Percentiles rank a stretch among this genome's conserved stretches.
Evolutionary conservation across 1,140 invertebrate genomes (phyloP).

Genomic region (Sminthurides bifidus): DNA sequence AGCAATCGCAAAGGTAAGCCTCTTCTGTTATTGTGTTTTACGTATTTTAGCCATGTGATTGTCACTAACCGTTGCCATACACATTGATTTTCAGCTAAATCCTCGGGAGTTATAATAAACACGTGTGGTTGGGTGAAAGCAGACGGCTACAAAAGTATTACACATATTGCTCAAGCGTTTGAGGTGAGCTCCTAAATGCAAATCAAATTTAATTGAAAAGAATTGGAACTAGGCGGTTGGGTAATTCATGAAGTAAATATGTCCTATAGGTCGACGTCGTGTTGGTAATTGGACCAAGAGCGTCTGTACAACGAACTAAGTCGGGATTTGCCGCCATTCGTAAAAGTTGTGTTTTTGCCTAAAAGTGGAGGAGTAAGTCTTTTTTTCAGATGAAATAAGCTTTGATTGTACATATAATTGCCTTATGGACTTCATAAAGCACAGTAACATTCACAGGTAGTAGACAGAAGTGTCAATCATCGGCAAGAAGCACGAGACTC

Average conservation of each 20-base stretch:
- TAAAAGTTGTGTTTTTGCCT: slow-evolving; percentile 83
- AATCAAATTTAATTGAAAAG: neutral
- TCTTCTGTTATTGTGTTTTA: neutral
- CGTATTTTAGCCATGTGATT: neutral
- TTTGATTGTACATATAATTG: neutral
- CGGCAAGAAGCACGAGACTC: slow-evolving; percentile 64
- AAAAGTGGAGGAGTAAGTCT: slow-evolving; percentile 86
- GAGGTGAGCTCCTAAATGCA: slow-evolving; percentile 46
- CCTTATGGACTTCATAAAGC: slow-evolving; percentile 1
- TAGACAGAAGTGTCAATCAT: slow-evolving; percentile 61
- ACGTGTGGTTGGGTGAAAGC: slow-evolving; percentile 96
- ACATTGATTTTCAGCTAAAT: slow-evolving; percentile 51
- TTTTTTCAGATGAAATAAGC: neutral
- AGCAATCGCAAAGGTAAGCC: slow-evolving; percentile 65
- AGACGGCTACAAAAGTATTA: slow-evolving; percentile 67
- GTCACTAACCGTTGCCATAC: too few species aligned
- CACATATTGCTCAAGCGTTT: slow-evolving; percentile 81
- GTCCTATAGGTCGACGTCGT: slow-evolving; percentile 61
- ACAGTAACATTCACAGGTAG: slow-evolving; percentile 48
- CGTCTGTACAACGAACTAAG: slow-evolving; percentile 87
- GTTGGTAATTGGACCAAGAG: slow-evolving; percentile 92
- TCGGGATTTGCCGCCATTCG: slow-evolving; percentile 81
- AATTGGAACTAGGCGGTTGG: neutral
- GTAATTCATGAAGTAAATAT: neutral
- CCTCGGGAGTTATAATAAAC: slow-evolving; percentile 93